A percentile compares a stretch with the other conserved stretches of the same genome.
phyloP scores from a whole-genome alignment of 1,140 invertebrate species.

The Nylanderia fulva region DNA sequence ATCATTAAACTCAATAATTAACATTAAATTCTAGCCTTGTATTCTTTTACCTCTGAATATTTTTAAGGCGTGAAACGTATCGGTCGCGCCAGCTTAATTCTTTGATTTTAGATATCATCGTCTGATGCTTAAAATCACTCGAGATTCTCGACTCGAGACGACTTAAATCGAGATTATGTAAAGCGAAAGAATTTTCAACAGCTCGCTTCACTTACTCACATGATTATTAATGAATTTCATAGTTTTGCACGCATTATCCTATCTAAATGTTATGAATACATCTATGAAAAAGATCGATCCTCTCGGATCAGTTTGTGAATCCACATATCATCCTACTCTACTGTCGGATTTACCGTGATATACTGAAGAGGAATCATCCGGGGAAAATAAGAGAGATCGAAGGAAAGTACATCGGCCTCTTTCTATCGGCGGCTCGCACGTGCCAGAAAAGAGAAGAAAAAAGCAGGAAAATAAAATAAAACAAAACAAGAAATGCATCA shows the following conservation, averaged over 20 bases:
- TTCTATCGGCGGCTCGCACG: constrained; percentile 11
- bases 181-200: constrained; percentile 19
- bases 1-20: constrained; percentile 7
- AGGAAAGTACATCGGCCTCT: constrained; percentile 32
- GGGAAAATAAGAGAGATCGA: constrained; percentile 69
- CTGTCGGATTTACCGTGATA: constrained; percentile 14
- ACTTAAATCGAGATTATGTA: constrained; percentile 20
- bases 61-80: not conserved
- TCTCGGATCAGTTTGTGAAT: constrained; percentile 21
- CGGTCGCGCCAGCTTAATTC: not conserved
- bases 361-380: constrained; percentile 57
- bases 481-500: constrained; percentile 60
- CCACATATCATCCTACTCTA: not conserved
- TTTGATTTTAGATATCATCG: constrained; percentile 21
- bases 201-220: constrained; percentile 21
- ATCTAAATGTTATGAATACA: not conserved
- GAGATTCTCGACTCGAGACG: not conserved
- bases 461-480: not conserved
- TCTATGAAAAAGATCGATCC: no score
- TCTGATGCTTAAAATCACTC: not conserved
- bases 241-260: not conserved
- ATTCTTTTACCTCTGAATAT: not conserved
- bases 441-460: not conserved
- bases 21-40: not conserved
- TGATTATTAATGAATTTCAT: not conserved